Conservation (phyloP, 2,113 vertebrate genomes). For the Lophura nycthemera region DNA sequence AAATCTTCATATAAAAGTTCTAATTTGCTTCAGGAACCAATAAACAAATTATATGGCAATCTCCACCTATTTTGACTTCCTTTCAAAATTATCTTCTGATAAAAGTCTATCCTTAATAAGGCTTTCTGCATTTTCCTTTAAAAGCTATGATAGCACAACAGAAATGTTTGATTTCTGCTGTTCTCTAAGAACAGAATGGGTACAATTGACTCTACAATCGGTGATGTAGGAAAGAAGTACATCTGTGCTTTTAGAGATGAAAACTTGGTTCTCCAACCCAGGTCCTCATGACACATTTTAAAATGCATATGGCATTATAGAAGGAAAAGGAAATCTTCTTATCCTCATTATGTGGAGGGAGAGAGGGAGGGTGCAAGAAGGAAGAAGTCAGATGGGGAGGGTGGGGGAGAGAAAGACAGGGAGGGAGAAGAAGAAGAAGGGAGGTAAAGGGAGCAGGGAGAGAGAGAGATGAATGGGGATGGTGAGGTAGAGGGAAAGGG, state of each 20-base stretch:
- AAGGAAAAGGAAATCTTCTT: not conserved
- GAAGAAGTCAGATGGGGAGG: not conserved
- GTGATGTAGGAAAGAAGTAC: not conserved
- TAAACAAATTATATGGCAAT: too few species aligned
- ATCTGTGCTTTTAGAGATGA: not conserved
- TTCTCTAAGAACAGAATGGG: not conserved
- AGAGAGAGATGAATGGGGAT: too few species aligned
- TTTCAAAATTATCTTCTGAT: not conserved
- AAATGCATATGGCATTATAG: not conserved
- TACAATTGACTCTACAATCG: not conserved
- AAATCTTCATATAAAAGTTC: not conserved
- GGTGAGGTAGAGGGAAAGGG: not conserved
- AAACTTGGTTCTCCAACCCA: not conserved
- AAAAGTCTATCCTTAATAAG: not conserved
- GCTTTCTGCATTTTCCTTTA: not conserved
- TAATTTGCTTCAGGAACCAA: not conserved
- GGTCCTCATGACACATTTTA: not conserved
- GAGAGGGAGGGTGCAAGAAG: not conserved
- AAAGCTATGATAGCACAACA: not conserved
- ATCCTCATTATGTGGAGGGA: too few species aligned
- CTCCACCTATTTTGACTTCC: not conserved
- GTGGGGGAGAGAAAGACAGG: not conserved
- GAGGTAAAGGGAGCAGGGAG: too few species aligned
- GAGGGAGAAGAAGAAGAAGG: not conserved
- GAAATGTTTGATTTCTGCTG: not conserved